Base-by-base conservation (phyloP, 2,888 invertebrate genomes). In the Gryllus longicercus region DNA sequence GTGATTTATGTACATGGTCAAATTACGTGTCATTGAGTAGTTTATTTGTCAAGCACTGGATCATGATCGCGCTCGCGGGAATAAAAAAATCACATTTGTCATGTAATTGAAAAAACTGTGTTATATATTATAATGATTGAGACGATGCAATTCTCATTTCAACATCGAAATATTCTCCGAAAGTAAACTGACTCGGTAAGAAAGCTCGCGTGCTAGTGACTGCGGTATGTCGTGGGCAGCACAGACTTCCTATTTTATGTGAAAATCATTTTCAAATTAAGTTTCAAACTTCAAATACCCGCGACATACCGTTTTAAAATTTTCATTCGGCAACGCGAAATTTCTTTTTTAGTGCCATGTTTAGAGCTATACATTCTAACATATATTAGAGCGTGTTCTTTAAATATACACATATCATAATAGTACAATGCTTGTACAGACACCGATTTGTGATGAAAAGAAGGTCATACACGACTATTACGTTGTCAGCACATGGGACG, bases 91-190 rank as follows among this genome's bases (percentile, higher is more conserved):
- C 63, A 63, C 14, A n/a, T 63, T 63, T 63, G 63, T 63, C 14
- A 63, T n/a, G 63, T n/a, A 18, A 63, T 63, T 14, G 63, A 63
- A 63, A 63, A 14, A n/a, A 4, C n/a, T 18, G 14, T 18, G n/a
- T 63, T 63, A 63, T 63, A n/a, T 63, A n/a, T 63, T 63, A 38
- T 38, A 63, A 63, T 63, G 63, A 63, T 63, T 63, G 63, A 63
- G n/a, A 63, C n/a, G 63, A 63, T 63, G 63, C 63, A 63, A 63
- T 63, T 63, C 63, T 63, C 63, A 63, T 63, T 63, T 63, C 63
- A n/a, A 63, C 4, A 14, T 18, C 63, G 63, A 63, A 63, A 14
- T 18, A 63, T n/a, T 63, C 63, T 63, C 63, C n/a, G 0, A n/a
- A 63, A 38, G 38, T 38, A 38, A 18, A 63, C 63, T 14, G n/a